Conservation (phyloP, 2,888 invertebrate genomes). For the Euphydryas editha region DNA sequence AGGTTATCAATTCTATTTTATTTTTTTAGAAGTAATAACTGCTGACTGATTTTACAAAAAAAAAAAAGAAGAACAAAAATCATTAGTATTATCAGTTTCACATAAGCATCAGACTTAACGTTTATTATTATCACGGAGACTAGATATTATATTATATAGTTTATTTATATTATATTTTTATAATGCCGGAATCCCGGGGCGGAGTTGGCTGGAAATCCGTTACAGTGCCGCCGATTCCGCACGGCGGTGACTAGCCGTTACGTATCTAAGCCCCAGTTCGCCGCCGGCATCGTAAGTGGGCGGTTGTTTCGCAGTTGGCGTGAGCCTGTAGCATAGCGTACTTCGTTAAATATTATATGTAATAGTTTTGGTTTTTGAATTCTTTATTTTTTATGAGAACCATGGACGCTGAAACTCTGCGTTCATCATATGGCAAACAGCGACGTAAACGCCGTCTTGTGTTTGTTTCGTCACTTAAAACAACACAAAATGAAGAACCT, state of each 20-base stretch:
- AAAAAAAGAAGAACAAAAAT: too few relatives aligned
- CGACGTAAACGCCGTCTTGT: background rate
- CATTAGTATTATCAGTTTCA: too few relatives aligned
- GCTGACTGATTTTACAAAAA: too few relatives aligned
- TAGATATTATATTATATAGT: too few relatives aligned
- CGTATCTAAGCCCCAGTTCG: background rate
- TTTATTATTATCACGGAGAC: too few relatives aligned
- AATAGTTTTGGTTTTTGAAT: background rate
- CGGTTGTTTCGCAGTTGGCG: too few relatives aligned
- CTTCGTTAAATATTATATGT: too few relatives aligned
- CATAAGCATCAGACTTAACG: too few relatives aligned
- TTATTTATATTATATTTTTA: too few relatives aligned
- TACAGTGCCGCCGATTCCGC: background rate
- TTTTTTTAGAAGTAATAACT: too few relatives aligned
- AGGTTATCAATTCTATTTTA: too few relatives aligned
- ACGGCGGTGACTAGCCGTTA: background rate
- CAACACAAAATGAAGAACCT: background rate
- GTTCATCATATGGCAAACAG: background rate
- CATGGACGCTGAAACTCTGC: background rate
- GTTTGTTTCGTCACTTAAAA: background rate
- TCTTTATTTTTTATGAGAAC: background rate
- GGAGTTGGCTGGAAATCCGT: background rate
- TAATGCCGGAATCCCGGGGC: background rate
- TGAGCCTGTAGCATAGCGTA: background rate
- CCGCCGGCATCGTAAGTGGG: background rate